Base-by-base conservation (phyloP, 1,140 invertebrate species). In the Drosophila arawakana region DNA sequence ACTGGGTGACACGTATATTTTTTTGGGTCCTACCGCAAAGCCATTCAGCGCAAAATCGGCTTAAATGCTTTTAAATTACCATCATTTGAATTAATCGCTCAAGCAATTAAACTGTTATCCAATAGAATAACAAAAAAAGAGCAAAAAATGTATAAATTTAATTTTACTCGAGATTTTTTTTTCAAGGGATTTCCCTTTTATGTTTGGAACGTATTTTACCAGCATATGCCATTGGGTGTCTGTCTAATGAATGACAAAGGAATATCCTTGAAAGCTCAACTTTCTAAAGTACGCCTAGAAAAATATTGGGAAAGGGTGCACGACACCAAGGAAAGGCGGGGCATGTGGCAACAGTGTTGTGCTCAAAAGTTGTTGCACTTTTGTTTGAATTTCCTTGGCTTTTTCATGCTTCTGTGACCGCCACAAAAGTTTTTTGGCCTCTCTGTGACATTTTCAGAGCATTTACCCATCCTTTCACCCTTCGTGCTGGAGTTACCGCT, bases 341-440 rank as follows among this genome's bases (percentile, higher is more conserved):
- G 11, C 47, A 54, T n/a, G 63, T 60, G 57, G 67, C 58, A 58
- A 46, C 63, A 68, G 21, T 54, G 46, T 72, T 74, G 43, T 55
- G 61, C 61, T 41, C 58, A 13, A 86, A 86, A 86, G 80, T 86
- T 89, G 73, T 80, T 83, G 84, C 83, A 88, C 84, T 86, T 88
- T 86, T 78, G 80, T 86, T 79, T 70, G 70, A 80, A 89, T 80
- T 88, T 86, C 78, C 76, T 78, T 85, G 68, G 68, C 76, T 79
- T 78, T 86, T 86, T 86, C 72, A 70, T 80, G 84, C 69, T 73
- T 49, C 60, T 71, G 67, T 79, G 73, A 69, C 66, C 77, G 69
- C 73, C 66, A 84, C 50, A 52, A 35, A 84, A 84, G 67, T 82
- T 82, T 55, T 46, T 76, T 79, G 54, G 52, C 68, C 71, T 62